These are phyloP conservation scores for Montipora capricornis DNA, from an alignment of 64 coral and sea anemone species.

Conservation along the genomic window DNA sequence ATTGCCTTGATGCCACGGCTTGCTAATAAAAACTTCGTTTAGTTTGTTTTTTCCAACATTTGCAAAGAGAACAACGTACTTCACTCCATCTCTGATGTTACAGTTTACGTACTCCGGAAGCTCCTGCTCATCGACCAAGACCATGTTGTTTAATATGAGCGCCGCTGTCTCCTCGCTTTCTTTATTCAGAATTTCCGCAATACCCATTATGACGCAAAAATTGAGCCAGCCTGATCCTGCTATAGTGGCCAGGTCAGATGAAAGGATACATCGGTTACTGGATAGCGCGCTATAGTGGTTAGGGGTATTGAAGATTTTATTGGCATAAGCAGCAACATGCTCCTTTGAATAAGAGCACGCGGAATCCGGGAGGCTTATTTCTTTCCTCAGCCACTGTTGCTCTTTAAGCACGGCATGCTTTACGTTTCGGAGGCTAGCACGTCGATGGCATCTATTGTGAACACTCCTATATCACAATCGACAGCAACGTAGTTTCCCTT, in stretches of 20 bases:
- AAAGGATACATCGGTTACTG: slow-evolving; percentile 28
- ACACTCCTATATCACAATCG: slow-evolving; percentile 34
- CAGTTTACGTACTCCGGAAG: slow-evolving; percentile 32
- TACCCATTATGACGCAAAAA: slow-evolving; percentile 15
- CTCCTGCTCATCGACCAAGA: slow-evolving; percentile 25
- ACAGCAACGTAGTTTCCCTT: slow-evolving; percentile 44
- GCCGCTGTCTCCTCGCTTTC: slow-evolving; percentile 22
- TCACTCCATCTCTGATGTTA: slow-evolving; percentile 36
- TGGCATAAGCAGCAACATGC: not conserved
- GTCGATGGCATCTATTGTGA: slow-evolving; percentile 24
- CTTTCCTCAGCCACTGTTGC: slow-evolving; percentile 47
- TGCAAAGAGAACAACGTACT: slow-evolving; percentile 52
- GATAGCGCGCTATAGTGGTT: not conserved
- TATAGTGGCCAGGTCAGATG: slow-evolving; percentile 48
- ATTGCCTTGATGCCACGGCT: slow-evolving; percentile 24
- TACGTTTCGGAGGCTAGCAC: slow-evolving; percentile 22
- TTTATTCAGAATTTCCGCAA: slow-evolving; percentile 32
- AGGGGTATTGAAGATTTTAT: slow-evolving; percentile 45
- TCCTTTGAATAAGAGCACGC: slow-evolving; percentile 37
- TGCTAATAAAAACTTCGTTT: slow-evolving; percentile 49
- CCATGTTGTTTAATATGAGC: slow-evolving; percentile 44
- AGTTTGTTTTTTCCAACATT: slow-evolving; percentile 47
- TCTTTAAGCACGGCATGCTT: slow-evolving; percentile 34
- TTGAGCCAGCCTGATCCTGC: slow-evolving; percentile 44
- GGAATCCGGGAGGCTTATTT: slow-evolving; percentile 22